phyloP scores from a whole-genome alignment of 2,113 vertebrate species.

The Oostethus manadensis region DNA sequence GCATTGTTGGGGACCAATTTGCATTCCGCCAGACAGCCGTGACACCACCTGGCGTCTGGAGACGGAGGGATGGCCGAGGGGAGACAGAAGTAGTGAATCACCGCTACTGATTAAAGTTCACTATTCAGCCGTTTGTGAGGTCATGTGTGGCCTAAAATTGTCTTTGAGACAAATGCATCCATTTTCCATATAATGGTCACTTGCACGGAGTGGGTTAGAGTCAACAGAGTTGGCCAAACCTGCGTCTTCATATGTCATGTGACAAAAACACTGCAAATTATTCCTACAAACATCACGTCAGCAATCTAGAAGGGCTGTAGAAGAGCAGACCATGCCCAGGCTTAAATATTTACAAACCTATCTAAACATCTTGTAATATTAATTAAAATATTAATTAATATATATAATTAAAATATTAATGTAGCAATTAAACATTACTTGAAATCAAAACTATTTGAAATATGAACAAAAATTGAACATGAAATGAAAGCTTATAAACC shows the following conservation, averaged over 20 bases:
- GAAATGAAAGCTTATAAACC: too few relatives aligned
- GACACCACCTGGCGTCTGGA: slow-evolving; percentile 74
- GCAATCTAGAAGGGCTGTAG: not conserved
- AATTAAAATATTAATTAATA: too few relatives aligned
- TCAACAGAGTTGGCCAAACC: slow-evolving; percentile 26
- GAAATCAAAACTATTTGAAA: too few relatives aligned
- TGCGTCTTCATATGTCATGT: slow-evolving; percentile 17
- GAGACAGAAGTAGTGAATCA: slow-evolving; percentile 46
- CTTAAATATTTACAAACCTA: not conserved
- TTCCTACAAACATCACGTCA: not conserved
- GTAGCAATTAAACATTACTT: too few relatives aligned
- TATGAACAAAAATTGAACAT: too few relatives aligned
- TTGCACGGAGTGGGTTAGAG: slow-evolving; percentile 15
- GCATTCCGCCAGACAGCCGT: slow-evolving; percentile 68
- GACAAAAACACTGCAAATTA: not conserved
- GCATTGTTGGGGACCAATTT: slow-evolving; percentile 66
- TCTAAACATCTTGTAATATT: not conserved
- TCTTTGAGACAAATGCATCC: slow-evolving; percentile 16
- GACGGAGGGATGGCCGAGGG: slow-evolving; percentile 34
- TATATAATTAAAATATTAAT: too few relatives aligned
- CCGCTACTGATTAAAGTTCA: slow-evolving; percentile 5
- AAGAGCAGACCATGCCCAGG: not conserved
- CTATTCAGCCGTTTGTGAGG: slow-evolving; percentile 1
- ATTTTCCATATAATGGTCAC: slow-evolving; percentile 28
- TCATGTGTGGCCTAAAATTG: slow-evolving; percentile 1